Evolutionary conservation across 1,140 invertebrate genomes (phyloP).

Genomic region (Brachionus sp.): DNA sequence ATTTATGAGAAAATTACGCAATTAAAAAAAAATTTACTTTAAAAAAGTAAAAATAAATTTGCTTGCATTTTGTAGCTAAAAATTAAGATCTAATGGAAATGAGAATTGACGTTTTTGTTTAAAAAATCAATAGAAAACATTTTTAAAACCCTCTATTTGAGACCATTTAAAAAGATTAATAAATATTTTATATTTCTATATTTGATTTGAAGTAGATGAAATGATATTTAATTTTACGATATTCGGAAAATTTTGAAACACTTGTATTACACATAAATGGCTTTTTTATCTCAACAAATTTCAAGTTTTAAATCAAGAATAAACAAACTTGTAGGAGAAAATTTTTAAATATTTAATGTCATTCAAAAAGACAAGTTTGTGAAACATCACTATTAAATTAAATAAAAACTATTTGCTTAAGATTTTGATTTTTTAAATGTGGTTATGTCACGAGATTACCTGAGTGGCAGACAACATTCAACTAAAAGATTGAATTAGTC

Average conservation of each 20-base stretch:
- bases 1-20: background rate
- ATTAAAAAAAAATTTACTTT: too few relatives aligned
- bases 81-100: too few relatives aligned
- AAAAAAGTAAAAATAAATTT: too few relatives aligned
- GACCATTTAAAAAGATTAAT: background rate
- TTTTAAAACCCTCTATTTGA: background rate
- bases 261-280: background rate
- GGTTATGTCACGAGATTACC: slow-evolving; percentile 4
- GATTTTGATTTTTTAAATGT: background rate
- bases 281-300: background rate
- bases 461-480: background rate
- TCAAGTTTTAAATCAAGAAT: background rate
- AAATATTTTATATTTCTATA: background rate
- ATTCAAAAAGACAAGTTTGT: background rate
- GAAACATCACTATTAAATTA: background rate
- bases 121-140: too few relatives aligned
- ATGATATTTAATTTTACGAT: background rate
- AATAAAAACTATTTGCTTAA: background rate
- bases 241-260: background rate
- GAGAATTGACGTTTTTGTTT: too few relatives aligned
- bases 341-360: background rate
- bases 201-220: background rate
- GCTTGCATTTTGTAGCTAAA: too few relatives aligned
- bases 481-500: background rate
- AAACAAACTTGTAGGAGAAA: slow-evolving; percentile 2